A percentile compares a stretch with the other conserved stretches of the same genome.
These are phyloP conservation scores for Channa argus DNA, from an alignment of 2,113 vertebrate genomes.

Conservation along the genomic window DNA sequence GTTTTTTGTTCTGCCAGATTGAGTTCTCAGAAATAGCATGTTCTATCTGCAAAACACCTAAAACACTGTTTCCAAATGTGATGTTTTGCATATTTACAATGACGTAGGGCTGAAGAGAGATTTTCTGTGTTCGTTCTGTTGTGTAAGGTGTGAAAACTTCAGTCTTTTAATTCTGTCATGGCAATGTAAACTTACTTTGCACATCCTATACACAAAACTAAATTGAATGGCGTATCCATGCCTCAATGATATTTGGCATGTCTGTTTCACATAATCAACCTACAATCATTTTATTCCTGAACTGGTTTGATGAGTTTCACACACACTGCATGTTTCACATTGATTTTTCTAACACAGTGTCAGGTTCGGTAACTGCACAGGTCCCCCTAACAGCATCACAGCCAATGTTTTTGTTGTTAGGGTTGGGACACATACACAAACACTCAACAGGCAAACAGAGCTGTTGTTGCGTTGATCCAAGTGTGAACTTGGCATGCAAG, in stretches of 20 bases:
- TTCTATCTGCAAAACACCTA: too few relatives aligned
- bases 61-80: too few relatives aligned
- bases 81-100: too few relatives aligned
- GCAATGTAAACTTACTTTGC: too few relatives aligned
- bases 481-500: neutral
- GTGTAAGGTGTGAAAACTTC: too few relatives aligned
- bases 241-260: neutral
- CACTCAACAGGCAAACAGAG: neutral
- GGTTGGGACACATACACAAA: neutral
- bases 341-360: neutral
- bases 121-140: too few relatives aligned
- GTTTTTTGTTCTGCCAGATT: too few relatives aligned
- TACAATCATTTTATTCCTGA: neutral
- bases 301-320: neutral
- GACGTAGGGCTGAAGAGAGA: too few relatives aligned
- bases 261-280: neutral
- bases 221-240: too few relatives aligned
- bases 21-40: too few relatives aligned
- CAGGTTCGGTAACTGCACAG: neutral
- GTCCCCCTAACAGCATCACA: neutral
- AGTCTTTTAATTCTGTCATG: too few relatives aligned
- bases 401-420: constrained; percentile 2
- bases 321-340: neutral
- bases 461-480: neutral
- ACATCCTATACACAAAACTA: too few relatives aligned